phyloP scores from a whole-genome alignment of 2,888 invertebrate species.

The Melipona bicolor region DNA sequence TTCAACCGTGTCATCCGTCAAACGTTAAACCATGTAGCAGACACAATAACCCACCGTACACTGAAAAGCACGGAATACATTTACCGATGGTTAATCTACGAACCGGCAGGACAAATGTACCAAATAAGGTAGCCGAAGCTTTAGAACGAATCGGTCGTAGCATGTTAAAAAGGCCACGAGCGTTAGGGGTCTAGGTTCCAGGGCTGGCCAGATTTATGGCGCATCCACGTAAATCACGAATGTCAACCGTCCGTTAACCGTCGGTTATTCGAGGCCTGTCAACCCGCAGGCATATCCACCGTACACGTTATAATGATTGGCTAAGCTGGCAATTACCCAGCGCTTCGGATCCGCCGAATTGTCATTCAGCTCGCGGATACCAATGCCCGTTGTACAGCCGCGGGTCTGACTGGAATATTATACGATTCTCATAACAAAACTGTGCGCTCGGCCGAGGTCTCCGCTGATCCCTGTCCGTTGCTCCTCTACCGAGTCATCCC shows the following conservation, averaged over 20 bases:
- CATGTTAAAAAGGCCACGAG: constrained; percentile 15
- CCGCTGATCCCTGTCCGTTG: constrained; percentile 58
- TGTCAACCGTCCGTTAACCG: constrained; percentile 46
- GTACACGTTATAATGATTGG: constrained; percentile 78
- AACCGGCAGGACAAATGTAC: neutral
- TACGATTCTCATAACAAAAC: constrained; percentile 82
- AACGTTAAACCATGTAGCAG: neutral
- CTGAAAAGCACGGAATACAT: neutral
- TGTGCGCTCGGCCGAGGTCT: constrained; percentile 66
- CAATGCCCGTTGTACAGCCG: constrained; percentile 82
- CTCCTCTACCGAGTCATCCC: constrained; percentile 51
- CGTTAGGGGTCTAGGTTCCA: neutral
- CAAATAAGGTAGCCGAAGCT: constrained; percentile 13
- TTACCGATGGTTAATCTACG: constrained; percentile 2
- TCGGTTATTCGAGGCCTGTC: constrained; percentile 62
- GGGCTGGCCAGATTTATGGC: constrained; percentile 33
- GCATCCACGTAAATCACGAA: constrained; percentile 59
- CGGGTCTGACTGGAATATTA: constrained; percentile 82
- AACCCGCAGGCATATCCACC: constrained; percentile 55
- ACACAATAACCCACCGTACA: no score
- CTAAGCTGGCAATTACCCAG: constrained; percentile 83
- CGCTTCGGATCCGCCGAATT: constrained; percentile 76
- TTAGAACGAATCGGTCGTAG: neutral
- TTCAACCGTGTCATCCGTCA: neutral
- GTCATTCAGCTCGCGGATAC: constrained; percentile 79